Conservation (phyloP, 2,888 invertebrate genomes). For the Muscina levida region DNA sequence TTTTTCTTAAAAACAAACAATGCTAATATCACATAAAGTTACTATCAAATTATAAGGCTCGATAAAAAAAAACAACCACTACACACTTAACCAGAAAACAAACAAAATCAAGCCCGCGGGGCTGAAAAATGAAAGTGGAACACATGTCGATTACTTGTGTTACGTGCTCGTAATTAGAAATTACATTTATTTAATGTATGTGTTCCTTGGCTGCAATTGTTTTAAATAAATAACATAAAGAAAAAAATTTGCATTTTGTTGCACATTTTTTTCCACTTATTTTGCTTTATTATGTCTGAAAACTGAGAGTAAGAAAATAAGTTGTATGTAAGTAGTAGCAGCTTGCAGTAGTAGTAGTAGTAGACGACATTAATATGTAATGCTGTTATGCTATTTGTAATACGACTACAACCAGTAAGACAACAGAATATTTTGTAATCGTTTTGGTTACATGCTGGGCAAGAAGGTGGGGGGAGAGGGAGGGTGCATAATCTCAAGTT, state of each 20-base stretch:
- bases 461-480: constrained; percentile 4
- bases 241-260: constrained; percentile 46
- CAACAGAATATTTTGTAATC: constrained; percentile 64
- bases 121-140: constrained; percentile 64
- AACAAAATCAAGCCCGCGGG: constrained; percentile 2
- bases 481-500: background rate
- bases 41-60: constrained; percentile 36
- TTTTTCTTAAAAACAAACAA: too few relatives aligned
- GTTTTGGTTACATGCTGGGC: background rate
- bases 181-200: constrained; percentile 37
- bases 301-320: too few relatives aligned
- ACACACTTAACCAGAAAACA: constrained; percentile 30
- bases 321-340: too few relatives aligned
- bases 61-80: constrained; percentile 34
- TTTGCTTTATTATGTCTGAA: too few relatives aligned
- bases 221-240: constrained; percentile 32
- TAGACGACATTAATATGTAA: constrained; percentile 30
- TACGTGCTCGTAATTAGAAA: constrained; percentile 65
- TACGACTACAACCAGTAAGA: constrained; percentile 1
- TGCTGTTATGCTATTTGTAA: constrained; percentile 39
- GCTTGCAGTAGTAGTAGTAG: background rate
- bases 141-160: constrained; percentile 63
- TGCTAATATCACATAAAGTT: constrained; percentile 41
- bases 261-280: too few relatives aligned
- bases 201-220: constrained; percentile 35